Percentiles rank a stretch among this genome's conserved stretches.
These are phyloP conservation scores for Gymnocypris eckloni DNA, from an alignment of 2,797 vertebrate species.

Conservation along the genomic window DNA sequence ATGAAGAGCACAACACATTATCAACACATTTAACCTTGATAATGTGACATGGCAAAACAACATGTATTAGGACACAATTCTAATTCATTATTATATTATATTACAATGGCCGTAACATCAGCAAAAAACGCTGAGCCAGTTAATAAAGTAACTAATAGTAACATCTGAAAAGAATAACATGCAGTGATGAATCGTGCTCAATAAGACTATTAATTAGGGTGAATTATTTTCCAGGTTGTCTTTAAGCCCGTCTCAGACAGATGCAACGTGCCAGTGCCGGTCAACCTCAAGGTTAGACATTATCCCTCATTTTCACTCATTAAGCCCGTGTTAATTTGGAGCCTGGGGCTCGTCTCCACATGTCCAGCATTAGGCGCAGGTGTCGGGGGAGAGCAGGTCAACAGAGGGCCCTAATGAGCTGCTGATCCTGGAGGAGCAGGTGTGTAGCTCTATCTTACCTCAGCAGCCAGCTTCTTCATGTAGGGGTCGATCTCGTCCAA, in stretches of 20 bases:
- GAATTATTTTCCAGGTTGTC: background rate
- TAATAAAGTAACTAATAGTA: background rate
- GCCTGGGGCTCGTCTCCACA: constrained; percentile 2
- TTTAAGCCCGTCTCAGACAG: background rate
- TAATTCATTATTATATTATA: background rate
- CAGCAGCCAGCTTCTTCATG: constrained; percentile 93
- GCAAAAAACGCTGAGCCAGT: background rate
- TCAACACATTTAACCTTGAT: background rate
- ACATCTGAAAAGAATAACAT: background rate
- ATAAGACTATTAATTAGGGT: background rate
- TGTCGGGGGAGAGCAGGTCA: constrained; percentile 15
- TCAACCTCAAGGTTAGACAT: background rate
- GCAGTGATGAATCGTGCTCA: background rate
- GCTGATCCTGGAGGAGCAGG: constrained; percentile 12
- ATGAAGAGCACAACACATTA: background rate
- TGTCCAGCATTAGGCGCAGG: constrained; percentile 27
- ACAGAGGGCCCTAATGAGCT: constrained; percentile 13
- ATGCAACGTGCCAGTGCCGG: background rate
- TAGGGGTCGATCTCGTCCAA: constrained; percentile 94
- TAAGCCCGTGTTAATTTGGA: constrained; percentile 25
- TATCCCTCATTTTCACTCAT: constrained; percentile 32
- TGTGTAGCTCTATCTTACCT: constrained; percentile 76
- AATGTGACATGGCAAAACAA: background rate
- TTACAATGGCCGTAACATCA: background rate
- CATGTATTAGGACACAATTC: background rate